Evolutionary conservation across 1,140 invertebrate species (phyloP).

Genomic region (Drosophila oshimai): DNA sequence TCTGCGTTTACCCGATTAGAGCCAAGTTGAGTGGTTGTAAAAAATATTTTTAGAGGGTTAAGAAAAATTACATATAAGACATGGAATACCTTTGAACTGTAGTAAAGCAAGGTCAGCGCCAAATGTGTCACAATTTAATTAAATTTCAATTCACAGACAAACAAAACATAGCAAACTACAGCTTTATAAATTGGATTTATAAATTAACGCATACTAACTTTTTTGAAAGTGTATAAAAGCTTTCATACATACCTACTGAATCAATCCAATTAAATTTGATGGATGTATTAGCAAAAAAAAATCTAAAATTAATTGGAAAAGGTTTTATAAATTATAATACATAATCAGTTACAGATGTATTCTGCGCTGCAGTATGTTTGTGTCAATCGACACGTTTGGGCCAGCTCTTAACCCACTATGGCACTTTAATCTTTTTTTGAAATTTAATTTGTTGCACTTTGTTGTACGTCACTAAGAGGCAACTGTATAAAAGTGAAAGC

Average conservation of each 20-base stretch:
- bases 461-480: constrained; percentile 12
- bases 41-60: not conserved
- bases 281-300: not conserved
- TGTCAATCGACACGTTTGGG: not conserved
- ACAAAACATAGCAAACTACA: not conserved
- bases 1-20: constrained; percentile 22
- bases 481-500: constrained; percentile 45
- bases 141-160: too few relatives aligned
- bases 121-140: not conserved
- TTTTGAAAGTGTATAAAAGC: too few relatives aligned
- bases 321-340: not conserved
- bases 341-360: not conserved
- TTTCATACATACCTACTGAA: too few relatives aligned
- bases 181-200: not conserved
- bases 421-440: constrained; percentile 32
- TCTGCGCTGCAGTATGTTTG: too few relatives aligned
- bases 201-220: too few relatives aligned
- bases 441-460: constrained; percentile 65
- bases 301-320: constrained; percentile 8
- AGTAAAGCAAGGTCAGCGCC: not conserved
- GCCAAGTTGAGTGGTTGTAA: not conserved
- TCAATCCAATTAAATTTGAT: not conserved
- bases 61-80: too few relatives aligned
- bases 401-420: constrained; percentile 7
- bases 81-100: too few relatives aligned